These are phyloP conservation scores for Olivierus martensii DNA, from an alignment of 1,140 invertebrate genomes.

Conservation along the genomic window DNA sequence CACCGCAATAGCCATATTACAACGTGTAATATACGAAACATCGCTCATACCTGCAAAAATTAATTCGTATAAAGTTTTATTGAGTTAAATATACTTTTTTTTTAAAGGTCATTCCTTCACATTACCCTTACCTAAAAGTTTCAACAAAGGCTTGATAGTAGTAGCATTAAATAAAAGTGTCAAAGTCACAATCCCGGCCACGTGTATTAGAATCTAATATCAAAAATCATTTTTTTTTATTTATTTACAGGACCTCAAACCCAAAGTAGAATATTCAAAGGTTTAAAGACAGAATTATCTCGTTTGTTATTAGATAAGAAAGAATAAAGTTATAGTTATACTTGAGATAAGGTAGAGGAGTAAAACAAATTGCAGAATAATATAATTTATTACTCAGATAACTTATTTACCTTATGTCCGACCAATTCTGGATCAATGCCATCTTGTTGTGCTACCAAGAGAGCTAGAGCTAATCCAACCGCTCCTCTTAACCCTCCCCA, in stretches of 20 bases:
- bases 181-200: constrained; percentile 31
- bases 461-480: constrained; percentile 32
- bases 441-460: constrained; percentile 24
- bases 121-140: constrained; percentile 26
- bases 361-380: neutral
- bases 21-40: constrained; percentile 27
- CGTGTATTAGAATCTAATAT: constrained; percentile 30
- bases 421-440: neutral
- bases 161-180: constrained; percentile 33
- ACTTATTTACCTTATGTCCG: neutral
- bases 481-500: constrained; percentile 38
- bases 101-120: neutral
- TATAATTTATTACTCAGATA: neutral
- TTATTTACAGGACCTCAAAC: too few relatives aligned
- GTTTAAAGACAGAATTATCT: constrained; percentile 1
- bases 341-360: neutral
- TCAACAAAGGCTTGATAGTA: constrained; percentile 28
- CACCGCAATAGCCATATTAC: constrained; percentile 31
- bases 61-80: too few relatives aligned
- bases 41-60: constrained; percentile 29
- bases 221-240: too few relatives aligned
- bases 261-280: too few relatives aligned
- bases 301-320: neutral
- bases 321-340: constrained; percentile 16
- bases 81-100: too few relatives aligned